Evolutionary conservation across 2,888 invertebrate genomes (phyloP).

Genomic region (Odontomyia ornata): DNA sequence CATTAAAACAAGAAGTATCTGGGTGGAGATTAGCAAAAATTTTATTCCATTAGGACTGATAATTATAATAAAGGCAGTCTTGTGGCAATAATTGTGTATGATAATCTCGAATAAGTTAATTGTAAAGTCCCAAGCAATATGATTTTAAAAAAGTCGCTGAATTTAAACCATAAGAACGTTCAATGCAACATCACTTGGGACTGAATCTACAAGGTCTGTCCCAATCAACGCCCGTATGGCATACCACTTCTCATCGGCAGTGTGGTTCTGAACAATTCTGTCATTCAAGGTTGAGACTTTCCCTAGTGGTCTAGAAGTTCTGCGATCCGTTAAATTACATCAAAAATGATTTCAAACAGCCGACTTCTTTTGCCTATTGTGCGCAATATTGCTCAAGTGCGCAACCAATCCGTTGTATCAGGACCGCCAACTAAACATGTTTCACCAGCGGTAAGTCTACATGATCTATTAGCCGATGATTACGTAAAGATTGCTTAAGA

Average conservation of each 20-base stretch:
- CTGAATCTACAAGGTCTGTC: too few relatives aligned
- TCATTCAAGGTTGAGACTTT: background rate
- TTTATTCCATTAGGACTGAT: too few relatives aligned
- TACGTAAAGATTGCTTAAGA: slow-evolving; percentile 55
- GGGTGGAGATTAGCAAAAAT: too few relatives aligned
- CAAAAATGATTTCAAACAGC: slow-evolving; percentile 47
- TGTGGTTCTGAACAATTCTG: background rate
- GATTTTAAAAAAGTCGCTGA: too few relatives aligned
- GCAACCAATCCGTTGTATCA: slow-evolving; percentile 60
- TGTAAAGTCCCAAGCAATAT: too few relatives aligned
- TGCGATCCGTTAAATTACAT: too few relatives aligned
- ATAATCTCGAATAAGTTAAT: too few relatives aligned
- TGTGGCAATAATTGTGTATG: too few relatives aligned
- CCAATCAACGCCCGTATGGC: background rate
- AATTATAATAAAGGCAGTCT: too few relatives aligned
- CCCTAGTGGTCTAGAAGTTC: background rate
- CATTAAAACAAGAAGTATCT: too few relatives aligned
- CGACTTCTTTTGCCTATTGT: slow-evolving; percentile 59
- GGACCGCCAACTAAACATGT: slow-evolving; percentile 61
- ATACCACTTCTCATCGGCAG: background rate
- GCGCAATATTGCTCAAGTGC: slow-evolving; percentile 58
- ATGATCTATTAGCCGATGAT: background rate
- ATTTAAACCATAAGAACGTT: too few relatives aligned
- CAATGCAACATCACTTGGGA: too few relatives aligned
- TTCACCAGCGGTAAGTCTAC: slow-evolving; percentile 60